phyloP scores from a whole-genome alignment of 1,140 invertebrate species.

The Helicorthomorpha holstii region DNA sequence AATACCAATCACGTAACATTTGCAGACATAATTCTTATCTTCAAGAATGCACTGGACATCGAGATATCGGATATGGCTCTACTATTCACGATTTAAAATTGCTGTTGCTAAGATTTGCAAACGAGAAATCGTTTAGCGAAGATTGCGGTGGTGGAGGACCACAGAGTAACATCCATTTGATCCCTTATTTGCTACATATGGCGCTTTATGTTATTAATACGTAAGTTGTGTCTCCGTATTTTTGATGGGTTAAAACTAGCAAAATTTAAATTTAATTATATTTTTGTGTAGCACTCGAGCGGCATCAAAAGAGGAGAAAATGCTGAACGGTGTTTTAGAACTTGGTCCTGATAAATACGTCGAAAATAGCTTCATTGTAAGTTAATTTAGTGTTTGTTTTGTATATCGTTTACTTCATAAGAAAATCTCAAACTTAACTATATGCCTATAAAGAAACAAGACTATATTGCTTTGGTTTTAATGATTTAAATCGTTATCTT shows the following conservation, averaged over 20 bases:
- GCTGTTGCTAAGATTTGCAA: slow-evolving; percentile 70
- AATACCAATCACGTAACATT: slow-evolving; percentile 11
- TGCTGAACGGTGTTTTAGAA: slow-evolving; percentile 47
- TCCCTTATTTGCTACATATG: slow-evolving; percentile 88
- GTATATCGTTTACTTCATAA: not conserved
- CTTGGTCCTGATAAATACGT: slow-evolving; percentile 36
- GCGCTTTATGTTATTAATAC: slow-evolving; percentile 88
- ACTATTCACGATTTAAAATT: slow-evolving; percentile 90
- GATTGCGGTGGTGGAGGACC: slow-evolving; percentile 91
- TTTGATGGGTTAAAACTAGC: slow-evolving; percentile 1
- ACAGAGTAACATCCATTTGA: slow-evolving; percentile 91
- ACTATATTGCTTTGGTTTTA: too few species aligned
- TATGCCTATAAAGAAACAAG: too few species aligned
- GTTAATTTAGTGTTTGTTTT: slow-evolving; percentile 16
- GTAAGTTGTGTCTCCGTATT: slow-evolving; percentile 33
- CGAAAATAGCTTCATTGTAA: slow-evolving; percentile 68
- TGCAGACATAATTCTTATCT: slow-evolving; percentile 31
- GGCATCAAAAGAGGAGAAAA: slow-evolving; percentile 50
- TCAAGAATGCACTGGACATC: slow-evolving; percentile 22
- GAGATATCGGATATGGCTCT: slow-evolving; percentile 71
- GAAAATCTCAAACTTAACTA: too few species aligned
- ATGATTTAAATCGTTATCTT: too few species aligned
- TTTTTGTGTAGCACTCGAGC: slow-evolving; percentile 44
- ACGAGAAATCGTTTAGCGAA: slow-evolving; percentile 89
- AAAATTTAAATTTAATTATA: slow-evolving; percentile 1